A percentile compares a stretch with the other conserved stretches of the same genome.
phyloP scores from a whole-genome alignment of 92 coral and sea anemone genomes.

The Palythoa grandiflora region DNA sequence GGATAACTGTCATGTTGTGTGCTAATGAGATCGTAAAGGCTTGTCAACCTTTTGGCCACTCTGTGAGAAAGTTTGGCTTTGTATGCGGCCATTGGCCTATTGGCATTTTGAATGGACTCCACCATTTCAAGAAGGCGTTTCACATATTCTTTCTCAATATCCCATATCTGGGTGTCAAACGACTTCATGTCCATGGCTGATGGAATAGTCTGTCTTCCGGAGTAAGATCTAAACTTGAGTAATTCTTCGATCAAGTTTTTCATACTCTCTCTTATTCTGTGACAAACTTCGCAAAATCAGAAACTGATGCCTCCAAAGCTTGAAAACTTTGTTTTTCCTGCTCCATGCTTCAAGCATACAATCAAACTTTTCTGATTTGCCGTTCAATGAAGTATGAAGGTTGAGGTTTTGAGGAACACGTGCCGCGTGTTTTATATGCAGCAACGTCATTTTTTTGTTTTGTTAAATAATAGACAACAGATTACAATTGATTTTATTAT shows the following conservation, averaged over 20 bases:
- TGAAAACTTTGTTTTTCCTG: neutral
- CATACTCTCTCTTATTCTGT: constrained; percentile 8
- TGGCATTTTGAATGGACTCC: constrained; percentile 9
- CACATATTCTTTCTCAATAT: neutral
- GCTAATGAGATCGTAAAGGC: neutral
- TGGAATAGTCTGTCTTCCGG: neutral
- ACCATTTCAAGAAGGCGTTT: constrained; percentile 15
- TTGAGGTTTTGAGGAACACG: no score
- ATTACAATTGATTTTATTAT: no score
- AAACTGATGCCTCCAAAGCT: neutral
- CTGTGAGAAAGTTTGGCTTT: constrained; percentile 19
- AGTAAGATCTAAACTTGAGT: neutral
- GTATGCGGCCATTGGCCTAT: neutral
- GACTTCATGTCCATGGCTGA: neutral
- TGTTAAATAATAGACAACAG: no score
- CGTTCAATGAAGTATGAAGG: no score
- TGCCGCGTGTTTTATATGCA: no score
- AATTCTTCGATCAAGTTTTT: neutral
- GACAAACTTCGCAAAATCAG: constrained; percentile 5
- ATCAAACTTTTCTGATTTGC: no score
- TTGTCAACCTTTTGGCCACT: neutral
- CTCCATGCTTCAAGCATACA: neutral
- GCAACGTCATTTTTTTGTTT: no score
- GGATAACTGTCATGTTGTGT: neutral
- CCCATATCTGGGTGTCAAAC: neutral